Base-by-base conservation (phyloP, 2,113 vertebrate genomes). In the Centropus bengalensis region DNA sequence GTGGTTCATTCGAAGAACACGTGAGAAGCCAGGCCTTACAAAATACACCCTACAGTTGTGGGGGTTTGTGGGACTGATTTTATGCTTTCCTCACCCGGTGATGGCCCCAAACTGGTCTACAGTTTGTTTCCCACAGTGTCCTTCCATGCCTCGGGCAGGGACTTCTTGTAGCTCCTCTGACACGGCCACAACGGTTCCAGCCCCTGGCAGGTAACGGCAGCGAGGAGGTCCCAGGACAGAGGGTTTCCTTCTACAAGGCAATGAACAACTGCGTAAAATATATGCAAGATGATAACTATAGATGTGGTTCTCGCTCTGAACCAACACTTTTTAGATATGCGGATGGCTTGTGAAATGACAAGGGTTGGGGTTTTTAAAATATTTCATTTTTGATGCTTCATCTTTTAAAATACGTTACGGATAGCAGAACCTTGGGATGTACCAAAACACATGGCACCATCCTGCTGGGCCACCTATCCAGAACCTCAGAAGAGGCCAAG, bases 141-240 rank as follows among this genome's bases (percentile, higher is more conserved):
- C 30, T 75, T 64, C 54, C 23, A 28, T 17, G 32, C 58, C 26
- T 87, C 73, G 44, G 68, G 13, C 55, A 77, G 51, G 8, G 20
- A 32, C 14, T 51, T 54, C 17, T 4, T 8, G 15, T 33, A n/a
- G 33, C 54, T 58, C 30, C 60, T 78, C 17, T 78, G 30, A 14
- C 23, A 32, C 7, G 66, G 51, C 32, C 75, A 44, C 58, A 40
- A 33, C 18, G 14, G 30, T 30, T 55, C 6, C 14, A 44, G 5
- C 19, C 13, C 6, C 14, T n/a, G 62, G 49, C 63, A 87, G 75
- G 40, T 55, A 28, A 18, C 0, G 0, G 22, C 7, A 23, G 3
- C 26, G 6, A 18, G 21, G 9, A 74, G 21, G 9, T 77, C 21
- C 62, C n/a, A 33, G 32, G 28, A 63, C 33, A 23, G 33, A 78